Base-by-base conservation (phyloP, 2,797 vertebrate species). In the Pempheris klunzingeri region DNA sequence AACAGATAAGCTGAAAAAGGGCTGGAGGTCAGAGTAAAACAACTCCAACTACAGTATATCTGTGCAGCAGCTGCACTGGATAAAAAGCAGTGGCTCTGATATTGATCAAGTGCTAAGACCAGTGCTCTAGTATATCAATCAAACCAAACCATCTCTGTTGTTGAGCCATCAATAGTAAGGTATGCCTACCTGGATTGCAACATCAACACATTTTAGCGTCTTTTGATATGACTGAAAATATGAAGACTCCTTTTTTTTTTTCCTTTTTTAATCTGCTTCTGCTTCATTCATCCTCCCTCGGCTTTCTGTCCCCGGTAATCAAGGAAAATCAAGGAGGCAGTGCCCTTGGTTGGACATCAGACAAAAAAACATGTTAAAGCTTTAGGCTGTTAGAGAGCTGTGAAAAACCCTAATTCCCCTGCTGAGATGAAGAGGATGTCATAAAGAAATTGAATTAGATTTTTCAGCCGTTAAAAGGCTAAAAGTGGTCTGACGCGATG, bases 341-440 rank as follows among this genome's bases (percentile, higher is more conserved):
- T 52, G 85, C 62, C 85, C 87, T 92, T 90, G 84, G 77, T 80
- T 69, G 57, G 75, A 77, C 59, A 75, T 78, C 32, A 82, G 80
- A 90, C 81, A 44, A 81, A 78, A 84, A 72, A 71, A 66, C 39
- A 60, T 3, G 77, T 88, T 80, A 86, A 80, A 84, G 74, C 78
- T 85, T 78, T 26, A 36, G 64, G 82, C 78, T 90, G 74, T 82
- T 67, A 85, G 66, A 82, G 74, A 78, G 61, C 73, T 54, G 60
- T 86, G 82, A 83, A 81, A 71, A 88, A 84, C 55, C 15, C 18
- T 71, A 86, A 90, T 90, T 88, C 83, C 75, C 88, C 85, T 38
- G 84, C 80, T 86, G 87, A 88, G 82, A 88, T 71, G 71, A 77
- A 85, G 78, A 80, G 79, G 81, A 83, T 72, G 74, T 86, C 85